Base-by-base conservation (phyloP, 2,797 vertebrate genomes). In the Paedocypris micromegethes region DNA sequence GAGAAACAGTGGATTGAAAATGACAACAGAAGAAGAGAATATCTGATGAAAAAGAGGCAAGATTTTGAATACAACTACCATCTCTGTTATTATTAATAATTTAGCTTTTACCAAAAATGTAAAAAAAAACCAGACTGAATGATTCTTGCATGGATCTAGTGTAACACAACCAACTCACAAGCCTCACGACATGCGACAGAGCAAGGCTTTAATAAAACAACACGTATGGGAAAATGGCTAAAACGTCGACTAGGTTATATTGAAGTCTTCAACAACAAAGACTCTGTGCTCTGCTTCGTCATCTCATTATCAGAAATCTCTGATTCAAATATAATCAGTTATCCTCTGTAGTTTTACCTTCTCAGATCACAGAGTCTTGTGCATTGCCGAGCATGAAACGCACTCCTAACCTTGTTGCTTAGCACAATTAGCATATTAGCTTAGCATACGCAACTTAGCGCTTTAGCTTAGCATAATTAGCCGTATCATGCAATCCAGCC, bases 181-280 rank as follows among this genome's bases (percentile, higher is more conserved):
- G 52, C 59, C 58, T 9, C 56, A 72, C 44, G 9, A 23, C 74
- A 66, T 56, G 66, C 74, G 59, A 63, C 59, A 73, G 50, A 56
- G 3, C 66, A 48, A 57, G 54, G 65, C 57, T 49, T 64, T 68
- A 46, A 50, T 78, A 51, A 59, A 55, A 59, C 59, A 40, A 38
- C 43, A 64, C 41, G 64, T 58, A 68, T 68, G 64, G 23, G 23
- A 23, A 23, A 62, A 44, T 45, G 57, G 62, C 63, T 63, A 70
- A 59, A 57, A 39, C 59, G 53, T 23, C 4, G 23, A 57, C 68
- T 58, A 47, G 9, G 53, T 57, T 54, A 68, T 23, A 61, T 64
- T 57, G 52, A 40, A 9, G 41, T 37, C 59, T 54, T 62, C n/a
- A 44, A 60, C 23, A 56, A n/a, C 23, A 57, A 40, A 63, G 67